These are phyloP conservation scores for Zeus faber DNA, from an alignment of 2,113 vertebrate genomes.

Conservation along the genomic window DNA sequence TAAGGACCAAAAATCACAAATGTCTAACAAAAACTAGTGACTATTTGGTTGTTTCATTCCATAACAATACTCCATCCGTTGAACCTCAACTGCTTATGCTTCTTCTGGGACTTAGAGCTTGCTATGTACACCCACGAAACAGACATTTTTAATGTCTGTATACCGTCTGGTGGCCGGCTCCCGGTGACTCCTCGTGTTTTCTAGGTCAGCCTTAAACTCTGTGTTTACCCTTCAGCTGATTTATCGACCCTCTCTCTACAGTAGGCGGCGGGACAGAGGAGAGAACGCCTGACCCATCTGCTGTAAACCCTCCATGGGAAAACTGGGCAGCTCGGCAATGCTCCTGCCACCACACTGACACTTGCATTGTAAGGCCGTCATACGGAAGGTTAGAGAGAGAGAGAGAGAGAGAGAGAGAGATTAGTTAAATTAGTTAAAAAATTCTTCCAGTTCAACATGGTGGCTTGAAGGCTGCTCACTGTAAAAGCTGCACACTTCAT, in stretches of 20 bases:
- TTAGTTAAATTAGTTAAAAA: neutral
- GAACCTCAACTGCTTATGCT: too few species aligned
- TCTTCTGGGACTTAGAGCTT: neutral
- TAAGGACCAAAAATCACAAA: too few species aligned
- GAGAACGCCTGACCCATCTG: too few species aligned
- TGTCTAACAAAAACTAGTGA: too few species aligned
- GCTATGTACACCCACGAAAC: neutral
- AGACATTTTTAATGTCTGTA: neutral
- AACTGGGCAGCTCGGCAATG: neutral
- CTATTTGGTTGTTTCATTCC: too few species aligned
- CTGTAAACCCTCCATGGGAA: too few species aligned
- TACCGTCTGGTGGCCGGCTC: too few species aligned
- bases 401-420: neutral
- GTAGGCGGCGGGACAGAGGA: neutral
- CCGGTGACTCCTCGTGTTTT: neutral
- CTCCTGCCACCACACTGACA: neutral
- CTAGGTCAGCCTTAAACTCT: neutral
- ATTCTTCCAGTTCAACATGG: slow-evolving; percentile 1
- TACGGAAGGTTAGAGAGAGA: neutral
- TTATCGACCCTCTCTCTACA: neutral
- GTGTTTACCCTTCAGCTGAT: neutral
- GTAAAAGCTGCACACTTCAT: neutral
- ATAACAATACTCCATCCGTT: too few species aligned
- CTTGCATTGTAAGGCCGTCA: too few species aligned
- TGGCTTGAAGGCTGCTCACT: neutral